Base-by-base conservation (phyloP, 2,797 vertebrate genomes). In the Microctenopoma lineatum region DNA sequence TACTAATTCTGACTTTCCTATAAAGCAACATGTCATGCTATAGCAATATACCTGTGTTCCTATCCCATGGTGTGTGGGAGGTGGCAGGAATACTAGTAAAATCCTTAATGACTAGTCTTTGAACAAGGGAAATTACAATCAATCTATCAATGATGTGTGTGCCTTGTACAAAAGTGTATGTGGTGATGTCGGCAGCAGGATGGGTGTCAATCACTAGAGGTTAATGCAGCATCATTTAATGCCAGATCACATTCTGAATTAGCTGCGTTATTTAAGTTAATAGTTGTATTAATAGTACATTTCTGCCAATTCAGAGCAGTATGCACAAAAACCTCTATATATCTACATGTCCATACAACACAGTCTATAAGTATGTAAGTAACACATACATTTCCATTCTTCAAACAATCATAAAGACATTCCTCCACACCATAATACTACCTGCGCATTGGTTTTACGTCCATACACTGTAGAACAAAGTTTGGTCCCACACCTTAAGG, bases 361-460 rank as follows among this genome's bases (percentile, higher is more conserved):
- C 9, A 16, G 0, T 5, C 39, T 32, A 39, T 3, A 12, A 12
- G 3, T 38, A 10, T 38, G 38, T 3, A 39, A 39, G 10, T 13
- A 55, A 9, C 0, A 13, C 32, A 32, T 4, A 12, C 11, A 4
- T 16, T 27, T 18, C 36, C 12, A 54, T 34, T 25, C 18, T 39
- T 15, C 1, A 29, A 29, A 38, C 8, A 13, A 48, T 60, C 53
- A 42, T 3, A 21, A 1, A 48, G 1, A 59, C 12, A 45, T 42
- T 67, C 1, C 46, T 56, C 53, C 29, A 51, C 3, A 64, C 38
- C 29, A n/a, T 8, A n/a, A 51, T 4, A 42, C 25, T 56, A 97
- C 96, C 96, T 97, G 93, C 96, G 96, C 96, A 97, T 97, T 96
- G 94, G 96, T 89, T 97, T 96, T 94, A 95, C 92, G 91, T 98